Percentiles rank a stretch among this genome's conserved stretches.
Conservation (phyloP, 2,113 vertebrate genomes). For the Aegithalos caudatus region DNA sequence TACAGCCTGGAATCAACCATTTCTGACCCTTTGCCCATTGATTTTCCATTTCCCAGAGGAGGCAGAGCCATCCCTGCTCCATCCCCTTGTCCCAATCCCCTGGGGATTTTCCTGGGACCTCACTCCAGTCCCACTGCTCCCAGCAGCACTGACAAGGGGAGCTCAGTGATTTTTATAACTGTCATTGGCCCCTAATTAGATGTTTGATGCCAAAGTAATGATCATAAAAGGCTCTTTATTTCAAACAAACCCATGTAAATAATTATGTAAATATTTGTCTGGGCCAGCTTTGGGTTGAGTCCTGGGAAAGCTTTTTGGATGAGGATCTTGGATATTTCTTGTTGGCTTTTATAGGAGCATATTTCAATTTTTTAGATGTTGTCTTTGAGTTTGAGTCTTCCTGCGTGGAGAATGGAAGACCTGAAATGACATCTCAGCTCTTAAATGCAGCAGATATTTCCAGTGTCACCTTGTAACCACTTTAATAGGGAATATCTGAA, state of each 20-base stretch:
- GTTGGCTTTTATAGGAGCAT: background rate
- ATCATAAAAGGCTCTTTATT: slow-evolving; percentile 49
- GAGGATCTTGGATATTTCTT: background rate
- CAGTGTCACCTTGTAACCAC: background rate
- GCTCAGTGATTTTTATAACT: background rate
- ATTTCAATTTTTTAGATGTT: background rate
- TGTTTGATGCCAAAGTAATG: slow-evolving; percentile 25
- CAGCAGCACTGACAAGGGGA: background rate
- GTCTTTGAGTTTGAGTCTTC: slow-evolving; percentile 29
- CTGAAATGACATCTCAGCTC: background rate
- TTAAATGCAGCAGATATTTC: background rate
- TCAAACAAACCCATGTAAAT: slow-evolving; percentile 58
- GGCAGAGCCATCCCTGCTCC: background rate
- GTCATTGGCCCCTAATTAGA: slow-evolving; percentile 18
- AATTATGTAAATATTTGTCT: slow-evolving; percentile 63
- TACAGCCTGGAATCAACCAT: accelerated
- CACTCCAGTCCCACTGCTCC: background rate
- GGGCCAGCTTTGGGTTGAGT: slow-evolving; percentile 7
- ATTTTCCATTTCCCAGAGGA: background rate
- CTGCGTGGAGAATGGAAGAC: background rate
- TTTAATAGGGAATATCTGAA: background rate
- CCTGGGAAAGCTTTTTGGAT: slow-evolving; percentile 56
- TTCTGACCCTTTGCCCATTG: background rate
- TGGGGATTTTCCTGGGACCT: background rate
- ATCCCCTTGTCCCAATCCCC: accelerated